These are phyloP conservation scores for Lydus trimaculatus DNA, from an alignment of 2,888 invertebrate species.

Conservation along the genomic window DNA sequence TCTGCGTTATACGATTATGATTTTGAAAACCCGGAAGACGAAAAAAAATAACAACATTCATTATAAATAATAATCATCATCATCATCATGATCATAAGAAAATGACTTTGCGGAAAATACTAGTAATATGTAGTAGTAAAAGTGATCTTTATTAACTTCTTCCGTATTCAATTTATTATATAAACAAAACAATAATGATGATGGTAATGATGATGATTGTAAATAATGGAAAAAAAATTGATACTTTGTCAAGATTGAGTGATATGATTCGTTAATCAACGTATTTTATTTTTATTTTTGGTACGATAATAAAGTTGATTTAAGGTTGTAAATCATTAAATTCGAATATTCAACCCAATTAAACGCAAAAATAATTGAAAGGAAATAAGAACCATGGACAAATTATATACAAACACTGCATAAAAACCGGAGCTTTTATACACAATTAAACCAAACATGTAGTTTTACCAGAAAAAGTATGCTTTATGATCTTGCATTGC, in stretches of 20 bases:
- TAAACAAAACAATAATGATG: background rate
- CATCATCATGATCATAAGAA: too few species aligned
- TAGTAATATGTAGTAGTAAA: background rate
- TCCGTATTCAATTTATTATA: background rate
- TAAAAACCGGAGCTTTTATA: background rate
- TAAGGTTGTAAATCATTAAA: background rate
- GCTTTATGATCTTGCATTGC: background rate
- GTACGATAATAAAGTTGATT: background rate
- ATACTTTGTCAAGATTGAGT: background rate
- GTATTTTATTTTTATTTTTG: background rate
- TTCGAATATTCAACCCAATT: background rate
- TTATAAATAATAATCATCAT: slow-evolving; percentile 6
- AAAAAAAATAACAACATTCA: background rate
- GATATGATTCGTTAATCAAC: slow-evolving; percentile 1
- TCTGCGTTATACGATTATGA: background rate
- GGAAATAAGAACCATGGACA: background rate
- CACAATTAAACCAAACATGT: background rate
- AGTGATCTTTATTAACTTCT: background rate
- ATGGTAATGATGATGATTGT: background rate
- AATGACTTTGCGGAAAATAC: background rate
- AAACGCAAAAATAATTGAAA: background rate
- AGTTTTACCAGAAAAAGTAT: background rate
- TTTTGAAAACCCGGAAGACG: background rate
- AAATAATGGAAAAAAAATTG: background rate
- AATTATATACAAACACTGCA: background rate